Conservation (phyloP, 2,797 vertebrate species). For the Acanthurus tractus region DNA sequence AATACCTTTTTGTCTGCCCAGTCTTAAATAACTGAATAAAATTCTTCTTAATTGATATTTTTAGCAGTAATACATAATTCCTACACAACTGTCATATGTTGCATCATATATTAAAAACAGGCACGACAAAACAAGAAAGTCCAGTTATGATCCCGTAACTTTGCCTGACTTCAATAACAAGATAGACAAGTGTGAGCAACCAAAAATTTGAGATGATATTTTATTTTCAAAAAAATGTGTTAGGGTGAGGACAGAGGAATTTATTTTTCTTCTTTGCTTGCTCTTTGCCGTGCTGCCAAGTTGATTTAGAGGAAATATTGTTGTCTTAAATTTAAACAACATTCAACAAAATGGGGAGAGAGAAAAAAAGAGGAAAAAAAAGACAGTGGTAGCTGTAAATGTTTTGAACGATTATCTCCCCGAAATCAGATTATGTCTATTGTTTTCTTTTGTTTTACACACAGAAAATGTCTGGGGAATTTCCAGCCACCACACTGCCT, state of each 20-base stretch:
- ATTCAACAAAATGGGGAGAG: background rate
- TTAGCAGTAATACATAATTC: conserved; percentile 3
- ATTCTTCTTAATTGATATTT: background rate
- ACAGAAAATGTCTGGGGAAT: conserved; percentile 57
- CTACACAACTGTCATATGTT: conserved; percentile 13
- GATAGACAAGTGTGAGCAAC: background rate
- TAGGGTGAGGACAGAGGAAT: background rate
- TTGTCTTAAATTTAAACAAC: conserved; percentile 8
- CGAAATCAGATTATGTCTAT: conserved; percentile 14
- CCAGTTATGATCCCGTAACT: conserved; percentile 18
- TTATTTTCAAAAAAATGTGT: background rate
- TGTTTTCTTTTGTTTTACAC: conserved; percentile 63
- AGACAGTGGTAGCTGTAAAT: background rate
- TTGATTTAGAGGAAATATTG: conserved; percentile 3
- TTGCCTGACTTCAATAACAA: background rate
- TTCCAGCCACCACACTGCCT: conserved; percentile 56
- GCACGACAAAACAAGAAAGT: conserved; percentile 13
- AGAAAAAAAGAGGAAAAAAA: background rate
- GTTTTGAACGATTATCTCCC: background rate
- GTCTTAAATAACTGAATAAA: background rate
- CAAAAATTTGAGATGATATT: background rate
- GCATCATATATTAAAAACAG: conserved; percentile 18
- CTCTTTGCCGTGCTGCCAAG: conserved; percentile 10
- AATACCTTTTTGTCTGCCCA: conserved; percentile 14
- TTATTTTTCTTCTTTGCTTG: background rate